These are phyloP conservation scores for Triplophysa dalaica DNA, from an alignment of 2,113 vertebrate species.

Conservation along the genomic window DNA sequence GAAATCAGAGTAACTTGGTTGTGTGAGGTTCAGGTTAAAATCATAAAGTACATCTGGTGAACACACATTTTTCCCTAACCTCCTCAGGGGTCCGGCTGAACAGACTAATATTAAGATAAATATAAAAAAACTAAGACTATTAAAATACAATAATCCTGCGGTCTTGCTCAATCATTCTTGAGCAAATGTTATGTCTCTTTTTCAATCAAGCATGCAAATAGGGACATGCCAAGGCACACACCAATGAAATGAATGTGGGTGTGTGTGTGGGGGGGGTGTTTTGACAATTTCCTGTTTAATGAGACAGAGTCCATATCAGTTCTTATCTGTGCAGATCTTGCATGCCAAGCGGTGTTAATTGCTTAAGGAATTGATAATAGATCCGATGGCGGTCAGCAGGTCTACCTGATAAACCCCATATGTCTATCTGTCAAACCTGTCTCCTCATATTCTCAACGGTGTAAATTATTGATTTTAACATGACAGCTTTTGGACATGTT, in stretches of 20 bases:
- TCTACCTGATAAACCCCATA: conserved; percentile 69
- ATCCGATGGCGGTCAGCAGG: conserved; percentile 48
- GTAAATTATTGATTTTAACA: conserved; percentile 75
- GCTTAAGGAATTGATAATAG: conserved; percentile 69
- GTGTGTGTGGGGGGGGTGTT: conserved; percentile 31
- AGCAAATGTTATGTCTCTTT: conserved; percentile 37
- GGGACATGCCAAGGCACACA: conserved; percentile 41
- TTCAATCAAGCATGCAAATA: conserved; percentile 38
- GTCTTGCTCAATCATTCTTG: conserved; percentile 1
- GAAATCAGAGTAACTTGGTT: too few species aligned
- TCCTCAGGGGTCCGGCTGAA: too few species aligned
- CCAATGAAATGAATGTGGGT: background rate
- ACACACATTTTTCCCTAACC: too few species aligned
- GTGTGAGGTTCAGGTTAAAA: too few species aligned
- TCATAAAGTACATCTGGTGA: too few species aligned
- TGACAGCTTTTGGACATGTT: conserved; percentile 67
- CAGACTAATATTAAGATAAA: background rate
- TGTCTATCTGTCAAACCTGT: conserved; percentile 59
- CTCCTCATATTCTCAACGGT: conserved; percentile 54
- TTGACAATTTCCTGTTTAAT: conserved; percentile 63
- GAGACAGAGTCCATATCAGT: conserved; percentile 56
- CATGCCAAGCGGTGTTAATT: conserved; percentile 62
- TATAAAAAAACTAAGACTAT: background rate
- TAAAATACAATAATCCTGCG: background rate
- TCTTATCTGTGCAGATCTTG: conserved; percentile 62